Evolutionary conservation across 2,888 invertebrate species (phyloP).

Genomic region (Acleris holmiana): DNA sequence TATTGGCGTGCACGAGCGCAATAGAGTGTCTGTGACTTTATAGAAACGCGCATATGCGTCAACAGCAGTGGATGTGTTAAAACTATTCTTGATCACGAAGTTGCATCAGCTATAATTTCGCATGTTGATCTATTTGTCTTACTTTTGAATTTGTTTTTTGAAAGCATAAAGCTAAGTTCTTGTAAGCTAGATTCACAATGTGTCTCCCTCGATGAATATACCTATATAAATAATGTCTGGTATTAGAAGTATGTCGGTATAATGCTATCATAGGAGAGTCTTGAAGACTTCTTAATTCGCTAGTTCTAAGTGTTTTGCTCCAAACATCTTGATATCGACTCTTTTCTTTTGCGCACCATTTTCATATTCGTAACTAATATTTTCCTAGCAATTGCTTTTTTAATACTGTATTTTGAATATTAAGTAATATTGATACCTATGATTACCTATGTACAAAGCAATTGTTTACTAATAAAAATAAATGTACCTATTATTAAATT

Average conservation of each 20-base stretch:
- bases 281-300: slow-evolving; percentile 46
- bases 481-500: slow-evolving; percentile 32
- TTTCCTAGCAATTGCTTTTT: slow-evolving; percentile 26
- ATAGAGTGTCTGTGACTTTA: too few species aligned
- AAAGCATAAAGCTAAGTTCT: not conserved
- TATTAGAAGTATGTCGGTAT: slow-evolving; percentile 29
- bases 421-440: slow-evolving; percentile 19
- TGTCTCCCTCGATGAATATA: not conserved
- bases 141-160: not conserved
- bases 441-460: slow-evolving; percentile 37
- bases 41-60: too few species aligned
- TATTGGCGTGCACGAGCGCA: too few species aligned
- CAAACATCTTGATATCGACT: slow-evolving; percentile 46
- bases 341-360: slow-evolving; percentile 40
- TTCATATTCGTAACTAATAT: slow-evolving; percentile 5
- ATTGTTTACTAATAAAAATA: slow-evolving; percentile 25
- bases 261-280: slow-evolving; percentile 51
- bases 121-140: not conserved
- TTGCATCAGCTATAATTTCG: too few species aligned
- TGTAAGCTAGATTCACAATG: not conserved
- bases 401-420: slow-evolving; percentile 27
- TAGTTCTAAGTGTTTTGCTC: slow-evolving; percentile 41
- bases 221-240: not conserved
- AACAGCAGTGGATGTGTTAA: too few species aligned
- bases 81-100: too few species aligned